Evolutionary conservation across 2,888 invertebrate genomes (phyloP).

Genomic region (Melikaiella ostensackeni): DNA sequence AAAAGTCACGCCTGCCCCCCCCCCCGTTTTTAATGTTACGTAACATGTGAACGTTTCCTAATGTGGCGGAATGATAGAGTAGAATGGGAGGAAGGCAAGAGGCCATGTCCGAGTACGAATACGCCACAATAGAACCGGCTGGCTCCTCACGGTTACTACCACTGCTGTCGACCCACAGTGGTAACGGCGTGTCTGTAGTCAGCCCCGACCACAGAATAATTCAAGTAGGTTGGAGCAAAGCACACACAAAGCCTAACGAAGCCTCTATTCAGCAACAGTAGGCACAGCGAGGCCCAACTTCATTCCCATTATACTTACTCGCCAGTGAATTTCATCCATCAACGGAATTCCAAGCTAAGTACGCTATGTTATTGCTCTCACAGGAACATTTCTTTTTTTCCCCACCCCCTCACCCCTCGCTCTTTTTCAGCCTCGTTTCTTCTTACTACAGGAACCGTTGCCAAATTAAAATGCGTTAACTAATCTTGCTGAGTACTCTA

Average conservation of each 20-base stretch:
- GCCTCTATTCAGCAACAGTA: slow-evolving; percentile 67
- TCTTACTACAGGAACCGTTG: slow-evolving; percentile 36
- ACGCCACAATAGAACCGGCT: not conserved
- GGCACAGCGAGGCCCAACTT: slow-evolving; percentile 64
- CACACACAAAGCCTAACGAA: slow-evolving; percentile 68
- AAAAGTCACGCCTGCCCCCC: no score
- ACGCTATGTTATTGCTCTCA: slow-evolving; percentile 49
- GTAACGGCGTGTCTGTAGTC: slow-evolving; percentile 48
- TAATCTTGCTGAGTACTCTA: not conserved
- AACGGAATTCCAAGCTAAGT: slow-evolving; percentile 61
- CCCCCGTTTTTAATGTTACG: no score
- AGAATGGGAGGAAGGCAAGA: not conserved
- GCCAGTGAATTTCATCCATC: slow-evolving; percentile 63
- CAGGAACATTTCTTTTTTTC: slow-evolving; percentile 10
- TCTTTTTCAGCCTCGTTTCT: slow-evolving; percentile 51
- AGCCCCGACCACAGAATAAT: slow-evolving; percentile 57
- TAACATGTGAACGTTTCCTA: no score
- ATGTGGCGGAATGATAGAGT: not conserved
- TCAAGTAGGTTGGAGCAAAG: slow-evolving; percentile 61
- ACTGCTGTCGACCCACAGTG: slow-evolving; percentile 39
- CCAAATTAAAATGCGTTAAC: not conserved
- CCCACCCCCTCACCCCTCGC: slow-evolving; percentile 37
- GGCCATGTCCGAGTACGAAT: not conserved
- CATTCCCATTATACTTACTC: slow-evolving; percentile 65
- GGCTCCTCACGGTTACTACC: not conserved